Conservation (phyloP, 2,113 vertebrate species). For the Chlamydotis undulata region DNA sequence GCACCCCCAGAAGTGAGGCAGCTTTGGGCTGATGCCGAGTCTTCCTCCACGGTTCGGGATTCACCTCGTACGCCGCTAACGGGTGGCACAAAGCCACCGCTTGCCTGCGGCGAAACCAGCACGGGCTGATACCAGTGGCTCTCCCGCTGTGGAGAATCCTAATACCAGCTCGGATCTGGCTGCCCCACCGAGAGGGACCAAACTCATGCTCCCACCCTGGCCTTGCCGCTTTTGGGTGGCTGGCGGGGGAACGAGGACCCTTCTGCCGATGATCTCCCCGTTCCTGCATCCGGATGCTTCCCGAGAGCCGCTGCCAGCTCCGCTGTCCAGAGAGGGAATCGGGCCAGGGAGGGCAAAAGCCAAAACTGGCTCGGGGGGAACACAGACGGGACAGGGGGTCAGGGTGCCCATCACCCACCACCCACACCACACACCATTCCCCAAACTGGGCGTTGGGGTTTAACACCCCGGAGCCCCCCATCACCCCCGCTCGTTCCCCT, state of each 20-base stretch:
- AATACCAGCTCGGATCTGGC: fast-evolving
- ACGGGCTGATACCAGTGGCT: fast-evolving
- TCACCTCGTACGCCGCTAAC: fast-evolving
- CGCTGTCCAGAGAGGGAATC: background rate
- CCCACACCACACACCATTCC: background rate
- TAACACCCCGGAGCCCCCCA: slow-evolving; percentile 25
- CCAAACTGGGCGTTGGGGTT: background rate
- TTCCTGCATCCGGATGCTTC: fast-evolving
- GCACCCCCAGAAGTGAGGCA: fast-evolving
- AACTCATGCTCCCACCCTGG: fast-evolving
- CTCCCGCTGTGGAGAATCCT: background rate
- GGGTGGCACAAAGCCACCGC: background rate
- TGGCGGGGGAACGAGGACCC: fast-evolving
- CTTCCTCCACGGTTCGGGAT: background rate
- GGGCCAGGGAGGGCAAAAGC: background rate
- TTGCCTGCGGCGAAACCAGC: fast-evolving
- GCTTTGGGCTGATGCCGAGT: background rate
- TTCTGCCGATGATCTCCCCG: background rate
- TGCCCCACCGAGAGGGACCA: background rate
- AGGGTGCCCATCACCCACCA: background rate
- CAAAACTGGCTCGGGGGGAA: fast-evolving
- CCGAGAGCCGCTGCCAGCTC: fast-evolving
- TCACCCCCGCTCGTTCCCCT: slow-evolving; percentile 5
- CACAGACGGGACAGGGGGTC: background rate
- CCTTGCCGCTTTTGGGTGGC: background rate